phyloP scores from a whole-genome alignment of 2,888 invertebrate genomes.

The Dynastes tityus region DNA sequence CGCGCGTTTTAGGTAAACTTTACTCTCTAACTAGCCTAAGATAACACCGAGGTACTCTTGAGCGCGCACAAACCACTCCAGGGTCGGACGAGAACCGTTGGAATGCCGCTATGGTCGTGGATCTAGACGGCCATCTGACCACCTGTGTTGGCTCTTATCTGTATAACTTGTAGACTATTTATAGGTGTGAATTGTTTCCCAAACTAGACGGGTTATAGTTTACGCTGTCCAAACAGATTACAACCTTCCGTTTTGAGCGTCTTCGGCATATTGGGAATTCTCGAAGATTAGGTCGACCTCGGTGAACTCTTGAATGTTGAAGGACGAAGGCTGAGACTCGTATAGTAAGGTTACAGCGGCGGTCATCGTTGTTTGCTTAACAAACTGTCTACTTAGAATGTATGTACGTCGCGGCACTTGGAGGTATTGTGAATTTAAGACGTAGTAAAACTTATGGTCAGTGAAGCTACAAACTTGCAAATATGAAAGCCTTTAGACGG shows the following conservation, averaged over 20 bases:
- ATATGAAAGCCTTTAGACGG: no score
- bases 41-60: constrained; percentile 54
- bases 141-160: constrained; percentile 40
- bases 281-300: constrained; percentile 27
- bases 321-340: constrained; percentile 15
- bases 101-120: constrained; percentile 4
- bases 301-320: constrained; percentile 8
- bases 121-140: constrained; percentile 34
- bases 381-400: neutral
- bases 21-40: constrained; percentile 54
- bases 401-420: neutral
- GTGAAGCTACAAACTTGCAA: no score
- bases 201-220: constrained; percentile 2
- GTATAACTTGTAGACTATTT: constrained; percentile 21
- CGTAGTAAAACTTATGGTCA: no score
- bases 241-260: neutral
- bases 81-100: constrained; percentile 38
- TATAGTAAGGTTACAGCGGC: neutral
- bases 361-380: constrained; percentile 14
- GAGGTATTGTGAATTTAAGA: no score
- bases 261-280: constrained; percentile 25
- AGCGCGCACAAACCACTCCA: constrained; percentile 53
- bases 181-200: constrained; percentile 43
- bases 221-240: constrained; percentile 41
- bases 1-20: constrained; percentile 55